A percentile compares a stretch with the other conserved stretches of the same genome.
These are phyloP conservation scores for Leptonema lineaticorne DNA, from an alignment of 1,140 invertebrate genomes.

Conservation along the genomic window DNA sequence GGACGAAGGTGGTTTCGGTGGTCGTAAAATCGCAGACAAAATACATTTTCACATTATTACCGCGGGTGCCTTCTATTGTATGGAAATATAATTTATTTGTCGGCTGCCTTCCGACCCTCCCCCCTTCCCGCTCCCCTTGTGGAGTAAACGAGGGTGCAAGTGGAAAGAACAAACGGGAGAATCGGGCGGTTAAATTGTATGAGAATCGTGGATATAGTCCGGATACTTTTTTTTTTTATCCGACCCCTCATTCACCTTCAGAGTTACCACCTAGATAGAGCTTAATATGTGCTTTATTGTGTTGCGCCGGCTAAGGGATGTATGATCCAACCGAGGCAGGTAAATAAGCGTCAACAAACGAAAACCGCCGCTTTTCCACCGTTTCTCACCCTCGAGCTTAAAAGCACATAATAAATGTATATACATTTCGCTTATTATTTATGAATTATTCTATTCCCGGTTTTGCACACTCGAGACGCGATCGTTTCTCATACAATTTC, in stretches of 20 bases:
- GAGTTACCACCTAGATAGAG: no score
- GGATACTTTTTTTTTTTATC: slow-evolving; percentile 17
- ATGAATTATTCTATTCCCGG: slow-evolving; percentile 12
- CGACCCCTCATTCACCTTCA: no score
- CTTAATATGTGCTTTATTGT: slow-evolving; percentile 32
- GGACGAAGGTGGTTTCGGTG: neutral
- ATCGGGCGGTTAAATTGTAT: no score
- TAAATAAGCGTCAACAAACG: slow-evolving; percentile 27
- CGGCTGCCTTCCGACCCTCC: slow-evolving; percentile 8
- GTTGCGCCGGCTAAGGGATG: slow-evolving; percentile 20
- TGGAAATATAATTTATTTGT: slow-evolving; percentile 36
- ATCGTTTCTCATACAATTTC: neutral
- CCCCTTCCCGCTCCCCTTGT: neutral
- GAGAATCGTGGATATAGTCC: slow-evolving; percentile 2
- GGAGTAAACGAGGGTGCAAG: neutral
- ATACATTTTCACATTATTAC: slow-evolving; percentile 23
- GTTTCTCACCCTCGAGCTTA: neutral
- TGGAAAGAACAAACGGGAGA: no score
- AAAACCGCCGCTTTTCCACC: neutral
- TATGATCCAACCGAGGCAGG: slow-evolving; percentile 24
- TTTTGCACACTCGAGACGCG: no score
- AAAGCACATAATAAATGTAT: neutral
- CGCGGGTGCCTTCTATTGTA: slow-evolving; percentile 33
- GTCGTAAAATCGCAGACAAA: slow-evolving; percentile 15
- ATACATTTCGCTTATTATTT: slow-evolving; percentile 2